Conservation (phyloP, 2,113 vertebrate genomes). For the Mastomys coucha region DNA sequence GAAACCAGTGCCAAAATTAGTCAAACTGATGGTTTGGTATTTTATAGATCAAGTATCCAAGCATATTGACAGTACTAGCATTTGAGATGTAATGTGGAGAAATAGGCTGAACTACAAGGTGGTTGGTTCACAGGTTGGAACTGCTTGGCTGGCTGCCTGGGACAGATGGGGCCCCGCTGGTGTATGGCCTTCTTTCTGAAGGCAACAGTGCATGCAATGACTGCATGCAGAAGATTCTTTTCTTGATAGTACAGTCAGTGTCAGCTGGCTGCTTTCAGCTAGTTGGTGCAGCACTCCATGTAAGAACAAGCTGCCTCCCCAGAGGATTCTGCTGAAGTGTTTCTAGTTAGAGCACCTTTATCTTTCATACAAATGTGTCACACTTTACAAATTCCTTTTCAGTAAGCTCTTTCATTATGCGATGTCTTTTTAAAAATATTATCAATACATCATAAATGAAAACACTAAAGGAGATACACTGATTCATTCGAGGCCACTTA, state of each 20-base stretch:
- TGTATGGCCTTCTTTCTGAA: conserved; percentile 59
- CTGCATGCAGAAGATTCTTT: conserved; percentile 27
- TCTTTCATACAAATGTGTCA: neutral
- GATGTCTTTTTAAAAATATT: conserved; percentile 22
- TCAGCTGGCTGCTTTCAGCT: conserved; percentile 48
- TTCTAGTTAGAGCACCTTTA: neutral
- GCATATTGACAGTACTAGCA: conserved; percentile 65
- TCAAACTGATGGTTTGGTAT: conserved; percentile 39
- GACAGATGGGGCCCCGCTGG: conserved; percentile 71
- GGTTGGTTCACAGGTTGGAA: conserved; percentile 59
- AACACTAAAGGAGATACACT: neutral
- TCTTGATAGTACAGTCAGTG: conserved; percentile 36
- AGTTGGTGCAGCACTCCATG: conserved; percentile 30
- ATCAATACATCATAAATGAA: conserved; percentile 25
- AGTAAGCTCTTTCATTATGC: neutral
- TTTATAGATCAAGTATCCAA: conserved; percentile 62
- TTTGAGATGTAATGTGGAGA: conserved; percentile 53
- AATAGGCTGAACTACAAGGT: conserved; percentile 38
- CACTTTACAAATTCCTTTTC: neutral
- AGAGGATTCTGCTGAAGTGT: conserved; percentile 24
- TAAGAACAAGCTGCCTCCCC: conserved; percentile 51
- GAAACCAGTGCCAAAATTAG: neutral
- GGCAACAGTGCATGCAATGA: neutral
- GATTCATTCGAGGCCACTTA: conserved; percentile 29
- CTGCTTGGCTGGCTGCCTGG: conserved; percentile 60